phyloP scores from a whole-genome alignment of 1,140 invertebrate species.

The Ceratina japonica region DNA sequence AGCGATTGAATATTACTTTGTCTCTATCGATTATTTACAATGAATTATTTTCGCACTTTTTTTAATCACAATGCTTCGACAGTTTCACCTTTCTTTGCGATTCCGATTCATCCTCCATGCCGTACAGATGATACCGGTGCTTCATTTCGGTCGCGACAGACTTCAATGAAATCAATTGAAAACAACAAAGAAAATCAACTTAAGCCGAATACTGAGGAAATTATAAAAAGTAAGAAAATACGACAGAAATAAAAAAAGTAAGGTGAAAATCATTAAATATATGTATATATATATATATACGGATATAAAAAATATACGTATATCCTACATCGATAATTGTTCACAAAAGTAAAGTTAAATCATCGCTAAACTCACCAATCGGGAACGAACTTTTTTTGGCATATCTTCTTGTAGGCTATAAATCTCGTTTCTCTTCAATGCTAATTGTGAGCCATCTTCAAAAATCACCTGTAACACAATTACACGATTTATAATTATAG shows the following conservation, averaged over 20 bases:
- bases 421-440: constrained; percentile 77
- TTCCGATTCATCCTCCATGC: constrained; percentile 73
- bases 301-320: too few relatives aligned
- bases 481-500: constrained; percentile 10
- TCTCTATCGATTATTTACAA: constrained; percentile 57
- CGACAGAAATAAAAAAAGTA: constrained; percentile 49
- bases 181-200: constrained; percentile 66
- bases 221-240: constrained; percentile 42
- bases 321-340: not conserved
- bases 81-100: constrained; percentile 75
- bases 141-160: constrained; percentile 81
- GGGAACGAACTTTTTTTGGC: constrained; percentile 79
- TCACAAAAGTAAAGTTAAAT: constrained; percentile 51
- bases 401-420: constrained; percentile 78
- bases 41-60: constrained; percentile 13
- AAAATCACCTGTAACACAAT: constrained; percentile 76
- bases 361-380: constrained; percentile 78
- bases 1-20: constrained; percentile 28
- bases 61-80: constrained; percentile 64
- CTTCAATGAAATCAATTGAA: constrained; percentile 72
- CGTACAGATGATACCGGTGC: constrained; percentile 80
- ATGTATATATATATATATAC: not conserved
- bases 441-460: constrained; percentile 77
- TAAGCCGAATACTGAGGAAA: constrained; percentile 38
- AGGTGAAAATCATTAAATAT: constrained; percentile 7